phyloP scores from a whole-genome alignment of 2,113 vertebrate genomes.

The Pandion haliaetus region DNA sequence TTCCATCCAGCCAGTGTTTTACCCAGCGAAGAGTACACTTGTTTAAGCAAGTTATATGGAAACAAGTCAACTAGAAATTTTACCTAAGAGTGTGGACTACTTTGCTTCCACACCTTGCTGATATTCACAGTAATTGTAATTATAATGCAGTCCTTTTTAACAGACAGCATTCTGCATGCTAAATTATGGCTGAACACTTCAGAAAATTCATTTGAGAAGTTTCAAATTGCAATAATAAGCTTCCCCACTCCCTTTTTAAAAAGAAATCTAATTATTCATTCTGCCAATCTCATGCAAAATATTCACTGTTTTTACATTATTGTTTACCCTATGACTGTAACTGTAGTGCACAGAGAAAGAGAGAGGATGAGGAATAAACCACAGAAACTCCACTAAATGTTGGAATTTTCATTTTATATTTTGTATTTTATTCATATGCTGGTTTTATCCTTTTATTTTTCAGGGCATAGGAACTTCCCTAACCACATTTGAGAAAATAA shows the following conservation, averaged over 20 bases:
- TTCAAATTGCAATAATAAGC: neutral
- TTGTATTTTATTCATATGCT: neutral
- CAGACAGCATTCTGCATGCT: neutral
- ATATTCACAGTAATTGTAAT: neutral
- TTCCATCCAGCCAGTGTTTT: too few species aligned
- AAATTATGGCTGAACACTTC: neutral
- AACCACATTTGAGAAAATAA: neutral
- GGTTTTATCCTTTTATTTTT: neutral
- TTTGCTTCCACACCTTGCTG: neutral
- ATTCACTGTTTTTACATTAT: neutral
- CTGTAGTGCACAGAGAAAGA: neutral
- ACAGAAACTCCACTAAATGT: neutral
- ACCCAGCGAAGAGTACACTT: too few species aligned
- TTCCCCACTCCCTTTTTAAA: neutral
- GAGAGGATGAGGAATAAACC: neutral
- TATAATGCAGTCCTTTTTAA: neutral
- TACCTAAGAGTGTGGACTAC: neutral
- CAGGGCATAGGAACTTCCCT: neutral
- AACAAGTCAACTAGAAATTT: neutral
- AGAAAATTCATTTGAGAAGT: neutral
- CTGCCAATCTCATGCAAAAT: neutral
- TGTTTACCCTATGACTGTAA: neutral
- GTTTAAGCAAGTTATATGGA: neutral
- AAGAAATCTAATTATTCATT: neutral
- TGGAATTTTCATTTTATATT: neutral